Evolutionary conservation across 2,113 vertebrate species (phyloP).

Genomic region (Myotis brandtii): DNA sequence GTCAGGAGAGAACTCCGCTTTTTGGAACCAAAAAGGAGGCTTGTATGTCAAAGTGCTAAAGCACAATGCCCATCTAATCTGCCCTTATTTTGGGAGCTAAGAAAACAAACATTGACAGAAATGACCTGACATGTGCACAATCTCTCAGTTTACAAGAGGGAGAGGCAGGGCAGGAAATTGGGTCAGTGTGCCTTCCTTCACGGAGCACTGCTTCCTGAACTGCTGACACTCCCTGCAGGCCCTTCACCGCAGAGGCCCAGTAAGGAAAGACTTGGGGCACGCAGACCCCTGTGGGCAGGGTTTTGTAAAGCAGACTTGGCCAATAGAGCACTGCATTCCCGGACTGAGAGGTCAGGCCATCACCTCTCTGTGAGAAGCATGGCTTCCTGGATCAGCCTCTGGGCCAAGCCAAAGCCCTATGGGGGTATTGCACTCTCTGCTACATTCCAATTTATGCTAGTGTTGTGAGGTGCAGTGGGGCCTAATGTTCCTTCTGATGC

Average conservation of each 20-base stretch:
- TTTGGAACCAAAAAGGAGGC: neutral
- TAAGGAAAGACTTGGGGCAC: constrained; percentile 39
- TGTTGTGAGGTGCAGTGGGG: neutral
- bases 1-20: neutral
- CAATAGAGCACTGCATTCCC: neutral
- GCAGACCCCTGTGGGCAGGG: neutral
- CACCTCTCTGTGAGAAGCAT: neutral
- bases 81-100: constrained; percentile 5
- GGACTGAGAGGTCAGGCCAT: neutral
- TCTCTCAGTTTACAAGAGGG: neutral
- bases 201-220: constrained; percentile 38
- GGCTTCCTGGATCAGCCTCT: constrained; percentile 23
- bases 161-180: constrained; percentile 46
- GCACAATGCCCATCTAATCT: neutral
- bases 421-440: constrained; percentile 8
- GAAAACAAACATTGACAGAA: constrained; percentile 46
- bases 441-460: neutral
- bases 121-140: constrained; percentile 41
- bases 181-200: constrained; percentile 59
- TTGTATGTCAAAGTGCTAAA: neutral
- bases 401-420: neutral
- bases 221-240: neutral
- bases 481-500: neutral
- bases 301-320: neutral
- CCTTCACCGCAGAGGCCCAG: neutral